Conservation (phyloP, 2,113 vertebrate genomes). For the Sphaerodactylus townsendi region DNA sequence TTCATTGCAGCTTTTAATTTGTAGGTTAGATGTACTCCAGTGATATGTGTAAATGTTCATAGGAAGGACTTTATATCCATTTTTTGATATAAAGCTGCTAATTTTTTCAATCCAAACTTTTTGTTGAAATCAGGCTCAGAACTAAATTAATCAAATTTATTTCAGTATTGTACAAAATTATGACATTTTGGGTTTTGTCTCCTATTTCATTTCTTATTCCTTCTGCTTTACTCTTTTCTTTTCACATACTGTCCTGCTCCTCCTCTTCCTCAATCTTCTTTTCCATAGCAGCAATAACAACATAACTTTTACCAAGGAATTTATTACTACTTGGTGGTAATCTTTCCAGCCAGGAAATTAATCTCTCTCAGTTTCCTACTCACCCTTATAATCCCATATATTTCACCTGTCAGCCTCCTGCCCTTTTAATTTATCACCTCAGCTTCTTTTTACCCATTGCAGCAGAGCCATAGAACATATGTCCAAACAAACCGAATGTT, state of each 20-base stretch:
- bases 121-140: not conserved
- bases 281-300: not conserved
- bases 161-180: conserved; percentile 3
- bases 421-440: not conserved
- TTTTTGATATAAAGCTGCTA: not conserved
- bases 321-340: not conserved
- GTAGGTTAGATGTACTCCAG: no score
- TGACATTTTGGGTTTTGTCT: not conserved
- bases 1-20: no score
- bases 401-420: not conserved
- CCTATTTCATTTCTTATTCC: not conserved
- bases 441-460: not conserved
- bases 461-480: not conserved
- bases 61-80: not conserved
- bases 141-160: not conserved
- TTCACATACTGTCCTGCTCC: not conserved
- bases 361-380: not conserved
- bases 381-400: not conserved
- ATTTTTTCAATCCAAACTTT: not conserved
- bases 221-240: not conserved
- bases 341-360: not conserved
- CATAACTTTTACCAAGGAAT: conserved; percentile 2
- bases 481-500: not conserved
- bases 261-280: not conserved
- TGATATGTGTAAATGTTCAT: no score